Evolutionary conservation across 2,113 vertebrate species (phyloP), one percentile per base, ranked within the genome.

Genomic region (Athene cunicularia): DNA sequence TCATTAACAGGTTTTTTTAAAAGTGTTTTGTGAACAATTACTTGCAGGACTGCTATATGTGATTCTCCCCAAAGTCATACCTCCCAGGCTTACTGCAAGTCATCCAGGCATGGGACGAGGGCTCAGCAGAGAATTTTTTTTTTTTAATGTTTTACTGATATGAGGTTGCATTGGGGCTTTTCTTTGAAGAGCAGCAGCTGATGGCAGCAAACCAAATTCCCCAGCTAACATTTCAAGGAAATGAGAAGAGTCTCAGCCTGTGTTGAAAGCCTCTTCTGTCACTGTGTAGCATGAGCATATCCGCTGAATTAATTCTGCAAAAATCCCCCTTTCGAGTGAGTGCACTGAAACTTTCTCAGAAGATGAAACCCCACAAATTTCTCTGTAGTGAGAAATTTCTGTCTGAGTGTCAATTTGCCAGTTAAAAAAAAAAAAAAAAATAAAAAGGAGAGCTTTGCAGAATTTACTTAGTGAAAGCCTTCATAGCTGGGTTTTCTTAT

Each of bases 161-260:
- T 1, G 23, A 80, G n/a, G 6, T 66, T 80, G 80, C 28, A 5
- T 21, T 21, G 86, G 52, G 86, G 64, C 47, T 9, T 92, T 96
- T 55, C 89, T 93, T 66, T 43, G 52, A 77, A 71, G 20, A 59
- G 93, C 72, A n/a, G 86, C 80, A 74, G 47, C 86, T 66, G 83
- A 80, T 81, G 80, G 94, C 91, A 77, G 73, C 45, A 56, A 77
- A 58, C 20, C 18, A 4, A 93, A 84, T 84, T 88, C 76, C 80
- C 89, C 94, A 55, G 73, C 63, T 80, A 94, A 27, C 41, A 17
- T 91, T 97, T 96, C 89, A 33, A 86, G 89, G 96, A 97, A 96
- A 81, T 4, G 83, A 93, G 86, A 95, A 87, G 76, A 11, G 3
- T 18, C 41, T 68, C 88, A 59, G 86, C 37, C 37, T 3, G 1